Percentiles rank a stretch among this genome's conserved stretches.
Evolutionary conservation across 2,888 invertebrate genomes (phyloP).

Genomic region (Myathropa florea): DNA sequence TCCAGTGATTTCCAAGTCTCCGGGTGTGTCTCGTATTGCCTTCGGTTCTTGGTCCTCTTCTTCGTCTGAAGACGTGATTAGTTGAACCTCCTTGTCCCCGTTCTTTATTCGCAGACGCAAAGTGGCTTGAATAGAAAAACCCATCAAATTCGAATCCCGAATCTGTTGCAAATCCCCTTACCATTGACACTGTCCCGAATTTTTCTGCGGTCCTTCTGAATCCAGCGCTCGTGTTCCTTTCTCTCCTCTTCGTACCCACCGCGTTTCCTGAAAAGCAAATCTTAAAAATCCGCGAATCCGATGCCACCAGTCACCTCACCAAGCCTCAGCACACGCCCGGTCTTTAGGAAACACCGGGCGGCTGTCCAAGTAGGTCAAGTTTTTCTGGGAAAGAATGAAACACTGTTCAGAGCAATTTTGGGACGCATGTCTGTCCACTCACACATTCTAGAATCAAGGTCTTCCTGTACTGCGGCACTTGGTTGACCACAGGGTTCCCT

Average conservation of each 20-base stretch:
- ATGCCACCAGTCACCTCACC: slow-evolving; percentile 83
- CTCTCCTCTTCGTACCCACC: slow-evolving; percentile 80
- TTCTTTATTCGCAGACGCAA: slow-evolving; percentile 76
- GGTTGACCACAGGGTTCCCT: slow-evolving; percentile 93
- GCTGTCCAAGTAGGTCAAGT: slow-evolving; percentile 93
- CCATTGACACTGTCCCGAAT: slow-evolving; percentile 79
- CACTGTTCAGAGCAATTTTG: not conserved
- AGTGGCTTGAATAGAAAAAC: slow-evolving; percentile 73
- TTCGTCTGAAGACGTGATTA: slow-evolving; percentile 77
- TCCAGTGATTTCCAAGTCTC: slow-evolving; percentile 49
- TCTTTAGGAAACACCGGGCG: slow-evolving; percentile 95
- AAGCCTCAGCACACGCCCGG: slow-evolving; percentile 96
- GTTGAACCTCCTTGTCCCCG: slow-evolving; percentile 72
- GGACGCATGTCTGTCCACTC: slow-evolving; percentile 75
- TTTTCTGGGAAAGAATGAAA: slow-evolving; percentile 81
- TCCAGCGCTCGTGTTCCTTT: slow-evolving; percentile 78
- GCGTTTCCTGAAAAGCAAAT: slow-evolving; percentile 76
- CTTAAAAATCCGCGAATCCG: not conserved
- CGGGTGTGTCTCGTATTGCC: slow-evolving; percentile 35
- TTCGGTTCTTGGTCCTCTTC: slow-evolving; percentile 73
- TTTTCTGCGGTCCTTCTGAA: slow-evolving; percentile 77
- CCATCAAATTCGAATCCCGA: not conserved
- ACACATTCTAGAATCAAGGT: slow-evolving; percentile 87
- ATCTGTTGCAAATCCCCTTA: slow-evolving; percentile 53
- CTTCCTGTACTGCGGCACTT: slow-evolving; percentile 92